phyloP scores from a whole-genome alignment of 2,113 vertebrate genomes.

The Saguinus imperator region DNA sequence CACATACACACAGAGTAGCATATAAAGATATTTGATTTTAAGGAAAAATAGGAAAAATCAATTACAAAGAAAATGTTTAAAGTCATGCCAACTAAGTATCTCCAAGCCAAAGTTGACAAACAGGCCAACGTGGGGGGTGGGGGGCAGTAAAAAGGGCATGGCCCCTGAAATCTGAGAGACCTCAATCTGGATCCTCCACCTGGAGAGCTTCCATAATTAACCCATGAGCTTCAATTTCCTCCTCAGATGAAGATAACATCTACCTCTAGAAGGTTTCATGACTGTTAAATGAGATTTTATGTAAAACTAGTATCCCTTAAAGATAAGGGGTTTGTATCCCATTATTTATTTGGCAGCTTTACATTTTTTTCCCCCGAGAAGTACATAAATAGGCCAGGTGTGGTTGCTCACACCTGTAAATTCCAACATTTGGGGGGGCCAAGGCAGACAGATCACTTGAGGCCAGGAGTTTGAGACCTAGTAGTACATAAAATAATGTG shows the following conservation, averaged over 20 bases:
- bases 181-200: background rate
- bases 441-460: too few species aligned
- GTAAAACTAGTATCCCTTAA: conserved; percentile 18
- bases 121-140: background rate
- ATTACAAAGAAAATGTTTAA: conserved; percentile 37
- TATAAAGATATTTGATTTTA: background rate
- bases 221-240: background rate
- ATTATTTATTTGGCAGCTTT: background rate
- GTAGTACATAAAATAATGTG: background rate
- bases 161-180: background rate
- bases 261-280: background rate
- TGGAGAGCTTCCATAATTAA: background rate
- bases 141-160: background rate
- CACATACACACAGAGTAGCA: background rate
- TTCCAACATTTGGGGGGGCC: too few species aligned
- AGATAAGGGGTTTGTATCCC: background rate
- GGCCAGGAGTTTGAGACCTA: background rate
- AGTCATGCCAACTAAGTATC: conserved; percentile 18
- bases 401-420: too few species aligned
- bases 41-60: background rate
- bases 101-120: background rate
- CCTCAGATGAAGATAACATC: background rate
- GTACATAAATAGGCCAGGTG: background rate
- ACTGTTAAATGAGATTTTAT: background rate
- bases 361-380: background rate